These are phyloP conservation scores for Deilephila elpenor DNA, from an alignment of 2,888 invertebrate genomes.

Conservation along the genomic window DNA sequence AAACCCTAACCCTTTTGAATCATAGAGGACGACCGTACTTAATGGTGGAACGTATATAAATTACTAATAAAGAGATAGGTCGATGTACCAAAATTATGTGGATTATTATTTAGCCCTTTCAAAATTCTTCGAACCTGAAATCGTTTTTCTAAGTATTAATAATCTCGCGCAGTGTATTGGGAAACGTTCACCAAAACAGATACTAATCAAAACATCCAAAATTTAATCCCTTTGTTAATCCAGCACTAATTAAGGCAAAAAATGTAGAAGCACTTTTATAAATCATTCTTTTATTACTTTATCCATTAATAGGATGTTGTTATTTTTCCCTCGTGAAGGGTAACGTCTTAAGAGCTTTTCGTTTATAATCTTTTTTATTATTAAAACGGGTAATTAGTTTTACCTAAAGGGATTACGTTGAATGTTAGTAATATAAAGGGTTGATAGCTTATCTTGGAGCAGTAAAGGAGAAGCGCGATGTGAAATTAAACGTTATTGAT, in stretches of 20 bases:
- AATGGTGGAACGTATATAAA: no score
- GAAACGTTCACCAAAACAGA: not conserved
- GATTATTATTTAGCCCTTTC: not conserved
- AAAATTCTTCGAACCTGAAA: no score
- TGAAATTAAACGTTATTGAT: no score
- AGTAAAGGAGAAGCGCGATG: not conserved
- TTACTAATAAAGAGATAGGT: not conserved
- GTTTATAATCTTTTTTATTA: constrained; percentile 20
- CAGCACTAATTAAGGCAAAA: not conserved
- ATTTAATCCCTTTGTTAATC: not conserved
- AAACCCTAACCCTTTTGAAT: no score
- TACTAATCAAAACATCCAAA: not conserved
- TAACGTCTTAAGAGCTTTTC: not conserved
- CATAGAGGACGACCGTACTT: no score
- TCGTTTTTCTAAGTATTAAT: no score
- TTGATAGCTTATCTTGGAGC: not conserved
- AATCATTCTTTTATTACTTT: constrained; percentile 13
- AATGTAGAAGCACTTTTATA: constrained; percentile 12
- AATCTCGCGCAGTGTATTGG: no score
- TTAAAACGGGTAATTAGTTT: constrained; percentile 30
- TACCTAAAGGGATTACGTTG: not conserved
- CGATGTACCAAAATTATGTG: not conserved
- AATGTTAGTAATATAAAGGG: not conserved
- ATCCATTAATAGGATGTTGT: constrained; percentile 9
- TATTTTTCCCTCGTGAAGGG: constrained; percentile 17